A percentile compares a stretch with the other conserved stretches of the same genome.
Evolutionary conservation across 2,888 invertebrate genomes (phyloP).

Genomic region (Dolichomitus sp.): DNA sequence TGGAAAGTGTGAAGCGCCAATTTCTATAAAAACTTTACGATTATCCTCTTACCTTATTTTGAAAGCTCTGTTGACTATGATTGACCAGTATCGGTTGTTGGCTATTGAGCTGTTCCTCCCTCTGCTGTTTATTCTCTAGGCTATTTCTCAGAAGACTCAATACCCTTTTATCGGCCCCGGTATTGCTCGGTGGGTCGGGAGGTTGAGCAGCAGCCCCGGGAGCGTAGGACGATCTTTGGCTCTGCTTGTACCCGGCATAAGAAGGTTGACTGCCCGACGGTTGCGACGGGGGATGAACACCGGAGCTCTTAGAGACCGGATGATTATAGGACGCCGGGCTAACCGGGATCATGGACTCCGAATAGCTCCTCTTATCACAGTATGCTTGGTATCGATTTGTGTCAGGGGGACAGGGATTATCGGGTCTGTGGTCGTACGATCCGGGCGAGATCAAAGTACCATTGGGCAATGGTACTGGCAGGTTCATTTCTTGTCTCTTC

Average conservation of each 20-base stretch:
- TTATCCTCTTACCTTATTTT: slow-evolving; percentile 79
- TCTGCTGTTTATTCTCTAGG: slow-evolving; percentile 89
- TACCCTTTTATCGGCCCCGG: slow-evolving; percentile 91
- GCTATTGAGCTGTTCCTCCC: slow-evolving; percentile 82
- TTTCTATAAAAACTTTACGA: not conserved
- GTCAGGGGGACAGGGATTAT: slow-evolving; percentile 69
- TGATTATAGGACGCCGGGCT: slow-evolving; percentile 66
- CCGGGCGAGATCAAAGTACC: slow-evolving; percentile 75
- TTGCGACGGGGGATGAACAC: slow-evolving; percentile 62
- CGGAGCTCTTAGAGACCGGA: slow-evolving; percentile 62
- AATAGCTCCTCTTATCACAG: slow-evolving; percentile 83
- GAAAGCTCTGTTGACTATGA: slow-evolving; percentile 82
- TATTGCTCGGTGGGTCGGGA: slow-evolving; percentile 77
- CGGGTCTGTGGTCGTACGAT: slow-evolving; percentile 77
- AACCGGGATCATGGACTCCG: slow-evolving; percentile 75
- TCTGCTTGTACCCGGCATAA: slow-evolving; percentile 72
- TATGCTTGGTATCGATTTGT: slow-evolving; percentile 75
- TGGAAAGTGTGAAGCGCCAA: not conserved
- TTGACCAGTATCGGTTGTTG: slow-evolving; percentile 81
- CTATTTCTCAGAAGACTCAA: slow-evolving; percentile 91
- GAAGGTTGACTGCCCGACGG: slow-evolving; percentile 73
- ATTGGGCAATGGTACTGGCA: slow-evolving; percentile 76
- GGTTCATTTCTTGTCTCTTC: slow-evolving; percentile 78
- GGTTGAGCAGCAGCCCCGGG: slow-evolving; percentile 53
- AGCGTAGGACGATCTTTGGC: slow-evolving; percentile 76